phyloP scores from a whole-genome alignment of 2,888 invertebrate genomes.

The Petrolisthes cinctipes region DNA sequence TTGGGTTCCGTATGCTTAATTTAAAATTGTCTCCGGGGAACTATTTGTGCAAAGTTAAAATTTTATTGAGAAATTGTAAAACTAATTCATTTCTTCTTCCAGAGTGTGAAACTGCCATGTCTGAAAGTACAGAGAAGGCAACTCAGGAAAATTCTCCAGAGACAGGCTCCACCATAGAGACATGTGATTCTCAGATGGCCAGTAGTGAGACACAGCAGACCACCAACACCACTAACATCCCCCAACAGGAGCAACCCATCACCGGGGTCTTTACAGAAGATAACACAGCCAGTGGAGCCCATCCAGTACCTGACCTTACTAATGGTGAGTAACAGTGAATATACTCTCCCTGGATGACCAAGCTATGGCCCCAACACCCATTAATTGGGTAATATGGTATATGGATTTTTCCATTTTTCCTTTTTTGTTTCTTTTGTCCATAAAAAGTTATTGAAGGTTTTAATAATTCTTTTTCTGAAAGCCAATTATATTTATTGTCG shows the following conservation, averaged over 20 bases:
- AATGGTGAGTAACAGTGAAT: background rate
- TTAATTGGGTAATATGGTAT: too few relatives aligned
- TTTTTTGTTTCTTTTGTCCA: too few relatives aligned
- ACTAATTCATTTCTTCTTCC: background rate
- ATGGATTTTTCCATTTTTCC: too few relatives aligned
- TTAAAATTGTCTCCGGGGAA: too few relatives aligned
- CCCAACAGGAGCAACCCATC: background rate
- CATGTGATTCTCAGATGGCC: background rate
- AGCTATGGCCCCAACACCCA: too few relatives aligned
- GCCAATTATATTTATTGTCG: too few relatives aligned
- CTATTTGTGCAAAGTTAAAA: too few relatives aligned
- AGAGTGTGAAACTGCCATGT: background rate
- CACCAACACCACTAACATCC: background rate
- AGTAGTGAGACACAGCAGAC: background rate
- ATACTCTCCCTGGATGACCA: background rate
- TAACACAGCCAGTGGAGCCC: background rate
- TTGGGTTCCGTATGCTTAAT: too few relatives aligned
- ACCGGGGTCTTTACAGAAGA: background rate
- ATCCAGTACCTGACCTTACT: background rate
- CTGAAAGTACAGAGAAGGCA: conserved; percentile 11
- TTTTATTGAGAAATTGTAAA: too few relatives aligned
- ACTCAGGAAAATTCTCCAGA: background rate
- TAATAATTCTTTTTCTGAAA: too few relatives aligned
- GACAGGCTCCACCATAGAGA: background rate
- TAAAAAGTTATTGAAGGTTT: too few relatives aligned